Base-by-base conservation (phyloP, 2,113 vertebrate species). In the Sander lucioperca region DNA sequence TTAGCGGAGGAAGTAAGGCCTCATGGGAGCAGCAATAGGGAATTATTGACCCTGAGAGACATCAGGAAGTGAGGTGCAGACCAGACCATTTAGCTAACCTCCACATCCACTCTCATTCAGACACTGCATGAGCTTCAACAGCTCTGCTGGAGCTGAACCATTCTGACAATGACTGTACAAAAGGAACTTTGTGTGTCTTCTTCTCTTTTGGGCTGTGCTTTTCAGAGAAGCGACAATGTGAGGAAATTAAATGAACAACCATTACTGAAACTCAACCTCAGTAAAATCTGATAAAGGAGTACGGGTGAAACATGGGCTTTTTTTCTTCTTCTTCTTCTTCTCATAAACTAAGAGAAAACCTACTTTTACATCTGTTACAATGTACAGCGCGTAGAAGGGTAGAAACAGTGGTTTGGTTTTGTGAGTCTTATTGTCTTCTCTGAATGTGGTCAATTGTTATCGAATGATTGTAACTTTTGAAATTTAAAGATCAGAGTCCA, bases 21-120 rank as follows among this genome's bases (percentile, higher is more conserved):
- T 91, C 93, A 63, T 85, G 94, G 90, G 94, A 94, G 83, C 79
- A 82, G 80, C 92, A 86, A 83, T 77, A 80, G 84, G 86, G 84
- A 92, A 91, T 87, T 87, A 93, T 81, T 93, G 90, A 91, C 92
- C 91, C 88, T 88, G 83, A 74, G 80, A 92, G 89, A 92, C 86
- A 90, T 86, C 79, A 91, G 87, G 84, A 90, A 90, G 88, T 84
- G 89, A 88, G 87, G 86, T 50, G 79, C 68, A 79, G 86, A 79
- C 78, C 78, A 18, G 25, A 79, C 56, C 80, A 85, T 88, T 91
- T 82, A 86, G 77, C 72, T 59, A 71, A 80, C 62, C 43, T 76
- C 47, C 64, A 83, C 59, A 74, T 80, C 61, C 39, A 78, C 74
- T 79, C 69, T 67, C 5, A 12, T 56, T 82, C 76, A 74, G 86